These are phyloP conservation scores for Cossypha caffra DNA, from an alignment of 2,797 vertebrate genomes.

Conservation along the genomic window DNA sequence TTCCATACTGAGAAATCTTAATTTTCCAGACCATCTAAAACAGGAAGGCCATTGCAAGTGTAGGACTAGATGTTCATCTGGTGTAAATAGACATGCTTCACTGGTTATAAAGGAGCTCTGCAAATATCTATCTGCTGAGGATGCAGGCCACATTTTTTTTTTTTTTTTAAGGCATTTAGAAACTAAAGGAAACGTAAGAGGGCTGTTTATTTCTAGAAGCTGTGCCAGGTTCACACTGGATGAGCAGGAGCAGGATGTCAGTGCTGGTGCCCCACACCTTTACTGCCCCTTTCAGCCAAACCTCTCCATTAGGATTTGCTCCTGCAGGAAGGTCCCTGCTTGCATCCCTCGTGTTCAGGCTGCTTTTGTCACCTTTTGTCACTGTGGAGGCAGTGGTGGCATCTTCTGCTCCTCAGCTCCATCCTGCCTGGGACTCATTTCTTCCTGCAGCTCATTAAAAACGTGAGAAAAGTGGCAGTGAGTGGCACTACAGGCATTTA, in stretches of 20 bases:
- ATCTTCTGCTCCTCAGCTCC: neutral
- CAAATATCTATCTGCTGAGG: neutral
- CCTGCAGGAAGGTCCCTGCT: neutral
- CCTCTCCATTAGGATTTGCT: neutral
- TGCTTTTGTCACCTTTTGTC: neutral
- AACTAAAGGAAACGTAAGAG: neutral
- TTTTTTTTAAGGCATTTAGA: neutral
- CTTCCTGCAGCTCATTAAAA: neutral
- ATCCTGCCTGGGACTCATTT: neutral
- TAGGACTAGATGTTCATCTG: neutral
- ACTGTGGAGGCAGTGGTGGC: accelerated
- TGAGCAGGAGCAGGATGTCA: neutral
- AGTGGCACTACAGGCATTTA: neutral
- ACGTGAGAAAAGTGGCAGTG: neutral
- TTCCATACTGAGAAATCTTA: constrained; percentile 35
- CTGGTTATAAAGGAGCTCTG: neutral
- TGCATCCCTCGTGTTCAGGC: accelerated
- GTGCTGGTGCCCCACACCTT: neutral
- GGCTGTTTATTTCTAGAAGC: neutral
- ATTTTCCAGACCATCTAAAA: constrained; percentile 54
- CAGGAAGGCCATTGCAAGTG: neutral
- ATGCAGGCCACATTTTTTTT: neutral
- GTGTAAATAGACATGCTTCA: neutral
- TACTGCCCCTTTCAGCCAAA: accelerated
- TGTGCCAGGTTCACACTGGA: neutral